Evolutionary conservation across 2,797 vertebrate species (phyloP).

Genomic region (Oryzias sinensis): DNA sequence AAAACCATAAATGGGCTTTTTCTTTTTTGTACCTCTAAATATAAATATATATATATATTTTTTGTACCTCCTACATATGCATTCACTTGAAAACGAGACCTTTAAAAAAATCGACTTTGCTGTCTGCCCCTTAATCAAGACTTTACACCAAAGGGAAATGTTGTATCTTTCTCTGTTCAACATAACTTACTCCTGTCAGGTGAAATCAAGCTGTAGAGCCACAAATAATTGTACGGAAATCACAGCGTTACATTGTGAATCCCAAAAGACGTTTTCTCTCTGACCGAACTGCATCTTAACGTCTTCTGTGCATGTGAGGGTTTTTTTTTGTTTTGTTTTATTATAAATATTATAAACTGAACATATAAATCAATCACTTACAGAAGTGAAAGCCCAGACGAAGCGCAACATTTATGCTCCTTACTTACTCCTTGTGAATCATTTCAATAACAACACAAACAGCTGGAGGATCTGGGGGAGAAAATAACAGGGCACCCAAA

Average conservation of each 20-base stretch:
- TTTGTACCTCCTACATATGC: conserved; percentile 15
- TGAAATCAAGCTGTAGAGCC: conserved; percentile 29
- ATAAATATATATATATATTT: neutral
- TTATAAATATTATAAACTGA: conserved; percentile 17
- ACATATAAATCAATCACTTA: conserved; percentile 19
- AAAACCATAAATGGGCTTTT: conserved; percentile 57
- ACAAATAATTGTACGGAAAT: conserved; percentile 6
- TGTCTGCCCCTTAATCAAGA: conserved; percentile 44
- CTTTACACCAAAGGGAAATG: conserved; percentile 21
- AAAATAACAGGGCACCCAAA: conserved; percentile 38
- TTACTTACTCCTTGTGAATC: conserved; percentile 33
- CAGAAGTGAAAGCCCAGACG: conserved; percentile 26
- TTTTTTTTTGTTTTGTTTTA: conserved; percentile 9
- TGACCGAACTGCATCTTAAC: conserved; percentile 13
- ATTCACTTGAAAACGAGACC: conserved; percentile 21
- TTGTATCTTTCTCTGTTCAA: conserved; percentile 15
- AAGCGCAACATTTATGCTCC: conserved; percentile 21
- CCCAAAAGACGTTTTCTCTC: conserved; percentile 1
- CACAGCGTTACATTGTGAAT: conserved; percentile 11
- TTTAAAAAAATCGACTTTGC: conserved; percentile 32
- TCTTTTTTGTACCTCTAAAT: conserved; percentile 55
- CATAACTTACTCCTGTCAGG: conserved; percentile 26
- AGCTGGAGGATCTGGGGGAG: conserved; percentile 48
- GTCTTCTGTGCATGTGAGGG: conserved; percentile 4
- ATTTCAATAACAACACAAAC: conserved; percentile 56